Base-by-base conservation (phyloP, 2,888 invertebrate species). In the Phragmatobia fuliginosa region DNA sequence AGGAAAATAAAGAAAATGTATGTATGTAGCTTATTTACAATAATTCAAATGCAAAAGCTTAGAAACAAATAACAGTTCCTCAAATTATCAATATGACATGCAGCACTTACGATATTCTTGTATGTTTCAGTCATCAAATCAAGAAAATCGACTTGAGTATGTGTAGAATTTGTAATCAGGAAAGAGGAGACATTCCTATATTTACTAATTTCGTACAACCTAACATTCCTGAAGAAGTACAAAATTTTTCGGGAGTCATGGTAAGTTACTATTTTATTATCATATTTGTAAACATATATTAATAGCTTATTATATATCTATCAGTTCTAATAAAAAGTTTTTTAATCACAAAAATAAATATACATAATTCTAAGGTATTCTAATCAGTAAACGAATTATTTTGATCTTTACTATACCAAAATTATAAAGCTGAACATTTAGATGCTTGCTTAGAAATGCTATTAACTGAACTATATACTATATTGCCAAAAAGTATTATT, bases 201-300 rank as follows among this genome's bases (percentile, higher is more conserved):
- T 94, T 94, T 70, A 87, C 92, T 70, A 92, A 93, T 76, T 78
- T 84, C 56, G 73, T 84, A 8, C 87, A 91, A 52, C 91, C 91
- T 41, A 87, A 92, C 73, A 89, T 94, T 79, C 85, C 91, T 74
- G 90, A 92, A 66, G 93, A 94, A 76, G 91, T 94, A 49, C 85
- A 87, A 70, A 82, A 90, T 64, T 90, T 94, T 82, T 89, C 93
- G 59, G 93, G 94, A 71, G 86, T 94, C 32, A 83, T 80, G 62
- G 94, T 94, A 87, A 89, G 93, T 88, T 25, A 1, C 33, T 36
- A 74, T 33, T 25, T 68, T 32, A 52, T 25, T 62, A 41, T 61
- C 7, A 10, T 60, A 10, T 33, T 60, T 33, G 5, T 5, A 33
- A n/a, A 36, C n/a, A n/a, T 10, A 31, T 8, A 33, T n/a, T 33